These are phyloP conservation scores for Ramphastos sulfuratus DNA, from an alignment of 2,113 vertebrate species.

Conservation along the genomic window DNA sequence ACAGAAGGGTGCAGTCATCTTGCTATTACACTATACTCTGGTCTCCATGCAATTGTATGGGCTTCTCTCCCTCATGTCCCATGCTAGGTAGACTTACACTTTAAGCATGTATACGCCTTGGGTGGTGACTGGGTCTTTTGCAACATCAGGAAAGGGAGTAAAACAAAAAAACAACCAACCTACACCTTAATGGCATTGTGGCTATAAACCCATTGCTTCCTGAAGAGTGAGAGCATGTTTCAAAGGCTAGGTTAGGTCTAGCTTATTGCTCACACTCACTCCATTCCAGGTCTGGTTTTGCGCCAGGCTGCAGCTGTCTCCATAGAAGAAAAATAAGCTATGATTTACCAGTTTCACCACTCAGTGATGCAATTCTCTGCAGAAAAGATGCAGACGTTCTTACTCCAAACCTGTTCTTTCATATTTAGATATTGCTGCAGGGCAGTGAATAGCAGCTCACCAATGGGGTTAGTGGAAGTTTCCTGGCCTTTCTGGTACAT, in stretches of 20 bases:
- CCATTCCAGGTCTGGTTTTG: not conserved
- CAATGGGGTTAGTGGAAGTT: conserved; percentile 98
- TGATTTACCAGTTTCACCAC: not conserved
- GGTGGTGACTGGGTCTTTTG: not conserved
- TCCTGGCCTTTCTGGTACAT: conserved; percentile 96
- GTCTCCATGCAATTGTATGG: not conserved
- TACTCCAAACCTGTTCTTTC: not conserved
- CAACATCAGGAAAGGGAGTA: not conserved
- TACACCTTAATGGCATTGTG: not conserved
- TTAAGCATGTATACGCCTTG: not conserved
- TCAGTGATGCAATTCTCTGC: not conserved
- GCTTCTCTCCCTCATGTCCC: not conserved
- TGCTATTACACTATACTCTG: not conserved
- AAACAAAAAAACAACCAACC: not conserved
- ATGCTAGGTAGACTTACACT: not conserved
- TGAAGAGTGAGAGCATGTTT: not conserved
- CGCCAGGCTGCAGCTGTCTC: not conserved
- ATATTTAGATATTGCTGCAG: not conserved
- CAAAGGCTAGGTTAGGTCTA: not conserved
- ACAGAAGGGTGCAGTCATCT: not conserved
- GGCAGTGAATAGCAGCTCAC: conserved; percentile 69
- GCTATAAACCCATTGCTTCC: not conserved
- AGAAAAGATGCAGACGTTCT: not conserved
- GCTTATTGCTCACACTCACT: not conserved
- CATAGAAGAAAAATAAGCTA: not conserved